phyloP scores from a whole-genome alignment of 2,113 vertebrate species.

The Ursus arctos region DNA sequence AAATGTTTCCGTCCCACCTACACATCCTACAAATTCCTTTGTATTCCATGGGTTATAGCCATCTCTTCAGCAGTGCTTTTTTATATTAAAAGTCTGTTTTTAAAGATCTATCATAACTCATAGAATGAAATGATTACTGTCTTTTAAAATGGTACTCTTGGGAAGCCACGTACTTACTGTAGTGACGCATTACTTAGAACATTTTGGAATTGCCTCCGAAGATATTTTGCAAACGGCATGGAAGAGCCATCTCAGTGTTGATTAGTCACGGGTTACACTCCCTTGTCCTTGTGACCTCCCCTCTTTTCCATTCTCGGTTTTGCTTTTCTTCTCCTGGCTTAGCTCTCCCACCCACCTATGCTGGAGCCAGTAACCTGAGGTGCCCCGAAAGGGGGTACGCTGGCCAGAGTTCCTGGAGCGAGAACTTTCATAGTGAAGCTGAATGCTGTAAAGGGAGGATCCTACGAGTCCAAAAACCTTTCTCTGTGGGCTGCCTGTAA shows the following conservation, averaged over 20 bases:
- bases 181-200: not conserved
- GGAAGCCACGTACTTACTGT: not conserved
- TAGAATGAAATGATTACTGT: not conserved
- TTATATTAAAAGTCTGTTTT: not conserved
- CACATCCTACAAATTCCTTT: not conserved
- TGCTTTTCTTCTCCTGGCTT: not conserved
- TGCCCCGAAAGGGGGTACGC: not conserved
- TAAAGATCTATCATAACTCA: not conserved
- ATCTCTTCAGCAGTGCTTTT: constrained; percentile 54
- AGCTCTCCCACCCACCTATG: not conserved
- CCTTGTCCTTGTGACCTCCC: not conserved
- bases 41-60: not conserved
- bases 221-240: not conserved
- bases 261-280: not conserved
- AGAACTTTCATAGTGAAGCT: not conserved
- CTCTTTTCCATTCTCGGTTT: not conserved
- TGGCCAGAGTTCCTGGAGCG: not conserved
- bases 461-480: not conserved
- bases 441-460: not conserved
- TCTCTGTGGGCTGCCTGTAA: not conserved
- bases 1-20: not conserved
- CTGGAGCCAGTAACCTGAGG: not conserved
- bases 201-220: constrained; percentile 30
- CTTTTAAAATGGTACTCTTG: not conserved
- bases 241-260: not conserved